These are phyloP conservation scores for Xylota sylvarum DNA, from an alignment of 2,888 invertebrate genomes.

Conservation along the genomic window DNA sequence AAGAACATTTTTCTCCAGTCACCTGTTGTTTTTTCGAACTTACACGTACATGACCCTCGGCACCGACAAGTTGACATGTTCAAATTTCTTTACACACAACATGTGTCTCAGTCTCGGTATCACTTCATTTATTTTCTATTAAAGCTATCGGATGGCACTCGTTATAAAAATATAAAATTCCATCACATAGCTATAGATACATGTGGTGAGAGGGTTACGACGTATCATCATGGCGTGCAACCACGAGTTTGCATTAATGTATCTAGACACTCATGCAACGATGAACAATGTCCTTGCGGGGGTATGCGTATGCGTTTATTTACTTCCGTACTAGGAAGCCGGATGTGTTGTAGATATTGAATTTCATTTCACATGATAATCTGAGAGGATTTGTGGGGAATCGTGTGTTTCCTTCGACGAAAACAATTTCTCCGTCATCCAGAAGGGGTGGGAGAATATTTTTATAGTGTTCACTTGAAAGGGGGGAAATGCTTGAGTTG, in stretches of 20 bases:
- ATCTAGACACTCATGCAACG: background rate
- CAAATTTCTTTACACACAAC: slow-evolving; percentile 10
- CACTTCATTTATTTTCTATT: background rate
- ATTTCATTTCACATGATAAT: slow-evolving; percentile 45
- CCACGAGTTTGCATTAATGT: slow-evolving; percentile 14
- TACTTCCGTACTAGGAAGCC: slow-evolving; percentile 43
- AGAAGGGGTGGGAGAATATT: background rate
- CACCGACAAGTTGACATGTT: slow-evolving; percentile 23
- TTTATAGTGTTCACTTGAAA: slow-evolving; percentile 14
- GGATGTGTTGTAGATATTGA: slow-evolving; percentile 38
- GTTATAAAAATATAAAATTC: slow-evolving; percentile 13
- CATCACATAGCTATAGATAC: background rate
- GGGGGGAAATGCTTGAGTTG: slow-evolving; percentile 18
- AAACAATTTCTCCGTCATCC: slow-evolving; percentile 16
- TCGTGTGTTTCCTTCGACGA: background rate
- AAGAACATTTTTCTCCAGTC: slow-evolving; percentile 6
- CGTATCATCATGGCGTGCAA: background rate
- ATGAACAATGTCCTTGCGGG: slow-evolving; percentile 18
- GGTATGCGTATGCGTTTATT: background rate
- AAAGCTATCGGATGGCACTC: slow-evolving; percentile 37
- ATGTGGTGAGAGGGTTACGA: background rate
- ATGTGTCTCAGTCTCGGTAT: background rate
- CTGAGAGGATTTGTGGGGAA: slow-evolving; percentile 13
- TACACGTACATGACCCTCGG: slow-evolving; percentile 24
- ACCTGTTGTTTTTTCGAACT: slow-evolving; percentile 38